phyloP scores from a whole-genome alignment of 2,888 invertebrate species.

The Lamellibrachia satsuma region DNA sequence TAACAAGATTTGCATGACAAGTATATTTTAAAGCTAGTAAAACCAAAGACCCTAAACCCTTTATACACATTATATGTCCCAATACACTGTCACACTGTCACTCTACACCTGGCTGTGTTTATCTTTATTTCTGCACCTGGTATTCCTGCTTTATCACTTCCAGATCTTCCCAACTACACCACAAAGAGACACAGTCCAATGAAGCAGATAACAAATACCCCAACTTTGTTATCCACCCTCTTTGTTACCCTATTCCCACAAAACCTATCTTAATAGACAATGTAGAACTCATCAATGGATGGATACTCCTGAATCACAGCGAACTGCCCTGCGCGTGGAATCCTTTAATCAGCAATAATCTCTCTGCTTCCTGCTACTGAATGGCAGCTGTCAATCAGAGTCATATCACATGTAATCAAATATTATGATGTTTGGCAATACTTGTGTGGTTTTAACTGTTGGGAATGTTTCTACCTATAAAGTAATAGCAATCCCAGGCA shows the following conservation, averaged over 20 bases:
- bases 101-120: not conserved
- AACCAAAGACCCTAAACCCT: not conserved
- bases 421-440: not conserved
- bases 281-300: not conserved
- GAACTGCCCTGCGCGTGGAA: not conserved
- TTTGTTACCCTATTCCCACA: not conserved
- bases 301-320: not conserved
- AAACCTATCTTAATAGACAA: not conserved
- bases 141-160: not conserved
- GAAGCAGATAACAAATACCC: not conserved
- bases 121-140: not conserved
- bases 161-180: not conserved
- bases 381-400: slow-evolving; percentile 10
- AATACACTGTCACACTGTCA: not conserved
- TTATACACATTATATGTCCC: not conserved
- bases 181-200: not conserved
- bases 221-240: not conserved
- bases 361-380: not conserved
- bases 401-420: not conserved
- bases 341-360: not conserved
- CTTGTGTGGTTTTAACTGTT: not conserved
- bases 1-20: not conserved
- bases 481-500: not conserved
- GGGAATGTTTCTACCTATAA: not conserved
- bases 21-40: not conserved